Conservation (phyloP, 2,797 vertebrate genomes). For the Steatocranus sp. region DNA sequence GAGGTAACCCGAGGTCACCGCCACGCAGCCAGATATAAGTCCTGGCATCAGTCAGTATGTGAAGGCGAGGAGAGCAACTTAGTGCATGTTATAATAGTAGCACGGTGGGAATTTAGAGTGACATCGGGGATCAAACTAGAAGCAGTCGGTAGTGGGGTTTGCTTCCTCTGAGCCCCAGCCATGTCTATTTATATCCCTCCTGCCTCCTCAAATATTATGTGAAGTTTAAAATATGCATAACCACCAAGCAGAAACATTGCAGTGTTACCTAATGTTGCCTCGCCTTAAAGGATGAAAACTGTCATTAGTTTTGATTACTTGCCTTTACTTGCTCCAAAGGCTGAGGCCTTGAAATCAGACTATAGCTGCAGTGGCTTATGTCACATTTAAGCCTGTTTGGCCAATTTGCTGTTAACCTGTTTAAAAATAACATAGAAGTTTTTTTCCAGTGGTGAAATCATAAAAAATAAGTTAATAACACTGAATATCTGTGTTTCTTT, state of each 20-base stretch:
- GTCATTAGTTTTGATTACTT: slow-evolving; percentile 2
- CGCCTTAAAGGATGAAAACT: neutral
- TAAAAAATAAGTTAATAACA: neutral
- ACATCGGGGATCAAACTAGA: neutral
- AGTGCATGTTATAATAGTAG: neutral
- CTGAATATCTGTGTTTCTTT: neutral
- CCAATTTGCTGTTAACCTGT: neutral
- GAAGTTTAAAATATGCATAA: neutral
- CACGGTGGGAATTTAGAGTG: neutral
- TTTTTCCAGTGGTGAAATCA: neutral
- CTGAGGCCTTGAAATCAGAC: neutral
- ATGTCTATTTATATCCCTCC: neutral
- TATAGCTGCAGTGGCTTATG: neutral
- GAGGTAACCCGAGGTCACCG: slow-evolving; percentile 77
- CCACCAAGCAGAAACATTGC: neutral
- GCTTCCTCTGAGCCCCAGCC: neutral
- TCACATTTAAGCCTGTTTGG: neutral
- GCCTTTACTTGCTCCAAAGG: slow-evolving; percentile 23
- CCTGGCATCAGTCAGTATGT: neutral
- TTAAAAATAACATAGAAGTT: neutral
- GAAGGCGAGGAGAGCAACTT: neutral
- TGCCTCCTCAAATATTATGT: neutral
- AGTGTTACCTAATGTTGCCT: neutral
- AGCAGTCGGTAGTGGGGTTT: neutral
- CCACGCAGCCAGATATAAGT: neutral